phyloP scores from a whole-genome alignment of 2,888 invertebrate genomes.

The Temnothorax ravouxi region DNA sequence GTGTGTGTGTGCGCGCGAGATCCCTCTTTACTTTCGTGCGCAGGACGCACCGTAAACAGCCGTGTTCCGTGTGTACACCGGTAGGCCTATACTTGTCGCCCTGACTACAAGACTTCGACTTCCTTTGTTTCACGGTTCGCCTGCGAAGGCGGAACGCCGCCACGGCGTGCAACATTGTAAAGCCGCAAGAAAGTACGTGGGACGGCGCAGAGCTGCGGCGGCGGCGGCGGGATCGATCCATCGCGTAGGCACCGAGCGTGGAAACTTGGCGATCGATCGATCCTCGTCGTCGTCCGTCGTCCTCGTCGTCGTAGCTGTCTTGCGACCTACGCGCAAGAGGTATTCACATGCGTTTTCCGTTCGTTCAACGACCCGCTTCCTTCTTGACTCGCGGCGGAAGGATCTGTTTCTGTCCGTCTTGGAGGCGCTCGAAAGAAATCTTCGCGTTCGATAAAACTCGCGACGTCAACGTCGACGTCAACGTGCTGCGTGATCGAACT shows the following conservation, averaged over 20 bases:
- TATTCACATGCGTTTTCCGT: slow-evolving; percentile 30
- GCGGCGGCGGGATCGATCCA: slow-evolving; percentile 65
- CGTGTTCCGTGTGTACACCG: slow-evolving; percentile 29
- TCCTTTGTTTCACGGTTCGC: slow-evolving; percentile 73
- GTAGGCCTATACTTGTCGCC: slow-evolving; percentile 55
- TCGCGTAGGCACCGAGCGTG: slow-evolving; percentile 62
- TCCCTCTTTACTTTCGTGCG: slow-evolving; percentile 56
- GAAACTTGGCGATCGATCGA: slow-evolving; percentile 67
- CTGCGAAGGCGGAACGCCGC: slow-evolving; percentile 65
- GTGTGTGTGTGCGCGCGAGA: slow-evolving; percentile 63
- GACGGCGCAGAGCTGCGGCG: slow-evolving; percentile 12
- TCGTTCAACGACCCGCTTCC: slow-evolving; percentile 52
- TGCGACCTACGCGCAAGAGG: slow-evolving; percentile 61
- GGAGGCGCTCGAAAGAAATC: background rate
- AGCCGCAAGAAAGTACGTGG: slow-evolving; percentile 63
- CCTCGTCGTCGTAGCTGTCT: slow-evolving; percentile 3
- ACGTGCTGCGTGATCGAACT: background rate
- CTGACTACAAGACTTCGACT: slow-evolving; percentile 67
- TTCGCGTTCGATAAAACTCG: background rate
- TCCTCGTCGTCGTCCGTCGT: slow-evolving; percentile 45
- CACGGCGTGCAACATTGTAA: slow-evolving; percentile 63
- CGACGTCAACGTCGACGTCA: background rate
- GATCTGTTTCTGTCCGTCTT: slow-evolving; percentile 36
- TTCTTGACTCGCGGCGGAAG: slow-evolving; percentile 5
- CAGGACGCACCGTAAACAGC: slow-evolving; percentile 58